Evolutionary conservation across 2,888 invertebrate species (phyloP), one percentile per base, ranked within the genome.

Genomic region (Napeogenes sylphis): DNA sequence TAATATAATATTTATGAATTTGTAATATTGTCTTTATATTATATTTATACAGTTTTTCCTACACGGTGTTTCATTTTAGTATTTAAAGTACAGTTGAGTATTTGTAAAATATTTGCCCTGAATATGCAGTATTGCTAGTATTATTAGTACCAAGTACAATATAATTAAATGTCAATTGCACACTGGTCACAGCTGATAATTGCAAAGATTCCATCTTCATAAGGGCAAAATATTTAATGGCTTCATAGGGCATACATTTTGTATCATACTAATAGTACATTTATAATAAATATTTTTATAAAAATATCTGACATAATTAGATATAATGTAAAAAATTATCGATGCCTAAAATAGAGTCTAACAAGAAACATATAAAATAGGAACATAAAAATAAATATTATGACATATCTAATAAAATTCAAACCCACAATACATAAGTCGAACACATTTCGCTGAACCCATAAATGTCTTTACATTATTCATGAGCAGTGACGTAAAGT

Each of bases 401-500:
- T 51, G n/a, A 10, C 4, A 6, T 51, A 55, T 55, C 21, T 38
- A 55, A 55, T 55, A 38, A 58, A 47, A 46, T 53, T 14, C 45
- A 30, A 54, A 53, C 56, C 38, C 47, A 46, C 51, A 63, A 51
- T 55, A 59, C 56, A 56, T 56, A 59, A 59, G 51, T 56, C 45
- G 33, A 54, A 57, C 42, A 63, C 55, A 55, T 61, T 60, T 61
- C 58, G 10, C 55, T 55, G 60, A 58, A 64, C 55, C 64, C 55
- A 46, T 64, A 76, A 84, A 84, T 78, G 81, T 80, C 76, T 76
- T 66, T 70, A 70, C 71, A 80, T 81, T 80, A 79, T 78, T 79
- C 77, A 80, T 74, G 63, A 69, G 51, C 59, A 69, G 66, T 81
- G 79, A 78, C 77, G 79, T 78, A 74, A 78, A 76, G 76, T 74